Percentiles rank a stretch among this genome's conserved stretches.
phyloP scores from a whole-genome alignment of 2,113 vertebrate species.

The Dasyurus viverrinus region DNA sequence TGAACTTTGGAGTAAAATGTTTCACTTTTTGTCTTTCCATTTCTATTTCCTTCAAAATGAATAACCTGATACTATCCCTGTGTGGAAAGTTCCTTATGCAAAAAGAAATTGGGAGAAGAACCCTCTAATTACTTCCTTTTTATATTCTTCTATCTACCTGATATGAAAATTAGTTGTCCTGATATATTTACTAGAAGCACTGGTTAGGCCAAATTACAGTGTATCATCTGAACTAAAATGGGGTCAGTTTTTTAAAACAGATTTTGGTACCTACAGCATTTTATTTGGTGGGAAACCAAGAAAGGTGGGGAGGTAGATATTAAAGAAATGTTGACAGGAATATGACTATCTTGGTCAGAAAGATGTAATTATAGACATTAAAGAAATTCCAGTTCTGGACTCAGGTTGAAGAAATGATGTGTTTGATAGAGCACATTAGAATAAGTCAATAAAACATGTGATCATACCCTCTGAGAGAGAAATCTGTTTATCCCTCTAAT shows the following conservation, averaged over 20 bases:
- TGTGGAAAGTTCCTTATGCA: not conserved
- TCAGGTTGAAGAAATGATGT: not conserved
- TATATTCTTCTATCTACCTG: not conserved
- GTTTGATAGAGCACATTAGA: not conserved
- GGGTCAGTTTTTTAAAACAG: not conserved
- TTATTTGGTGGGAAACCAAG: not conserved
- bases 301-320: not conserved
- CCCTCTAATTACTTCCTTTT: not conserved
- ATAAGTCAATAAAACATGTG: not conserved
- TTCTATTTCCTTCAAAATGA: not conserved
- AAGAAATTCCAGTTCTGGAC: too few species aligned
- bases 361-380: accelerated
- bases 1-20: not conserved
- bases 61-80: not conserved
- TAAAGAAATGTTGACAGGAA: too few species aligned
- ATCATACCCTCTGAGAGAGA: not conserved
- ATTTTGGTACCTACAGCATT: not conserved
- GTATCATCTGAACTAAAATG: not conserved
- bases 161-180: not conserved
- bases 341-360: not conserved
- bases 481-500: not conserved
- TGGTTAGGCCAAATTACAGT: not conserved
- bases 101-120: not conserved
- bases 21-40: not conserved
- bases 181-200: not conserved